These are phyloP conservation scores for Sapajus apella DNA, from an alignment of 2,113 vertebrate genomes.

Conservation along the genomic window DNA sequence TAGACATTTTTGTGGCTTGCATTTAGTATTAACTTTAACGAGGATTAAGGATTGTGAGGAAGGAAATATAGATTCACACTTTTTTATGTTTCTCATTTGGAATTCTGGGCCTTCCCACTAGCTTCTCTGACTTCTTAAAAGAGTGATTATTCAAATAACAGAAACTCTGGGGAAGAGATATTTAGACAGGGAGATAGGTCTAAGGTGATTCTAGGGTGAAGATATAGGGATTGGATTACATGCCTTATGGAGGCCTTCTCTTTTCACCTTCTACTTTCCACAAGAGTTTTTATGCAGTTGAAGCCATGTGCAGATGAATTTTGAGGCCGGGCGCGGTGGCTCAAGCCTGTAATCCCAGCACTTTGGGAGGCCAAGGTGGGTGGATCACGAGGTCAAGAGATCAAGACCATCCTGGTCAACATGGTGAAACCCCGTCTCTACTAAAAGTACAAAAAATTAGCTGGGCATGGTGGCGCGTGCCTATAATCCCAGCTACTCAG, in stretches of 20 bases:
- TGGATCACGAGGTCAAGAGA: too few species aligned
- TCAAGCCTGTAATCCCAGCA: too few species aligned
- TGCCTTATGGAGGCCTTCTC: background rate
- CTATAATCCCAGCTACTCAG: too few species aligned
- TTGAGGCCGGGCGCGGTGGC: background rate
- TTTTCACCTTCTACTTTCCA: background rate
- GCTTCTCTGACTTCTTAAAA: background rate
- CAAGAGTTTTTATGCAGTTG: background rate
- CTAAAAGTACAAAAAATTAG: too few species aligned
- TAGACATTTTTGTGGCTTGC: background rate
- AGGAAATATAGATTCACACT: background rate
- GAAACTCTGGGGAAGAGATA: background rate
- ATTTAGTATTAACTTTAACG: slow-evolving; percentile 7
- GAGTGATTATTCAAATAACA: background rate
- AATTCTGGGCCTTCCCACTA: background rate
- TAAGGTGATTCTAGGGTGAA: background rate
- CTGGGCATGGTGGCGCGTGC: too few species aligned
- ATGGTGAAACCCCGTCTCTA: too few species aligned
- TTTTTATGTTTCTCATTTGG: background rate
- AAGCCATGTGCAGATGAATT: background rate
- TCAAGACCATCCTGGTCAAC: too few species aligned
- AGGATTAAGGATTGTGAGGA: background rate
- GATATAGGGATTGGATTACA: background rate
- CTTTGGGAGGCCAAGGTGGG: too few species aligned
- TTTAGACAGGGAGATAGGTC: background rate